Base-by-base conservation (phyloP, 2,888 invertebrate species). In the Octonoba sinensis region DNA sequence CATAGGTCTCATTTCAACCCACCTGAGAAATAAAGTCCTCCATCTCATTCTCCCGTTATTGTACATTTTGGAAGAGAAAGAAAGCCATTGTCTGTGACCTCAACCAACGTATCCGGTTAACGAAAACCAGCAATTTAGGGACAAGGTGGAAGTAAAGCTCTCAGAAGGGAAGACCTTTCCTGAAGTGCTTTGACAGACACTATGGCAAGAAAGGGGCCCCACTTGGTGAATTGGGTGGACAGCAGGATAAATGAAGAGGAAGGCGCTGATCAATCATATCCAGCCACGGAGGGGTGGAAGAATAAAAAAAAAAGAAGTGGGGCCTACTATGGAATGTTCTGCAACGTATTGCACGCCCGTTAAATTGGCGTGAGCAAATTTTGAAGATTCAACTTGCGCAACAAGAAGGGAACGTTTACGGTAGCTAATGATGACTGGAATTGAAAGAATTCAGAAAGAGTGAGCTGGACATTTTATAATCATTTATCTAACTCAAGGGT, bases 221-320 rank as follows among this genome's bases (percentile, higher is more conserved):
- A 54, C 71, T 22, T 24, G 11, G 44, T 47, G 46, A 47, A 27
- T 56, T 56, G 79, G 79, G 79, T 81, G 79, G 79, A 81, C 79
- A 81, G 67, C 18, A 72, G 73, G 60, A 67, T 67, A 81, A 81
- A 81, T 81, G 79, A 74, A 81, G 79, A 81, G 79, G 79, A 73
- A 8, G 62, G 64, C 56, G 66, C 73, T 74, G 69, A 81, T 81
- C 79, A 81, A 81, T 81, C 79, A 81, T 81, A 57, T 20, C 64
- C 59, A 51, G 46, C 27, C 54, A 44, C 47, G 56, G 54, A n/a
- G n/a, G 44, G 62, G 36, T 8, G 36, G 36, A 36, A 36, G 36
- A 36, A 36, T 36, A 11, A 36, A 36, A 36, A 36, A 36, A 36
- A 27, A 6, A 27, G 36, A 2, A 36, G 8, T 36, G 36, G 11